These are phyloP conservation scores for Heterohyrax brucei DNA, from an alignment of 2,797 vertebrate species.

Conservation along the genomic window DNA sequence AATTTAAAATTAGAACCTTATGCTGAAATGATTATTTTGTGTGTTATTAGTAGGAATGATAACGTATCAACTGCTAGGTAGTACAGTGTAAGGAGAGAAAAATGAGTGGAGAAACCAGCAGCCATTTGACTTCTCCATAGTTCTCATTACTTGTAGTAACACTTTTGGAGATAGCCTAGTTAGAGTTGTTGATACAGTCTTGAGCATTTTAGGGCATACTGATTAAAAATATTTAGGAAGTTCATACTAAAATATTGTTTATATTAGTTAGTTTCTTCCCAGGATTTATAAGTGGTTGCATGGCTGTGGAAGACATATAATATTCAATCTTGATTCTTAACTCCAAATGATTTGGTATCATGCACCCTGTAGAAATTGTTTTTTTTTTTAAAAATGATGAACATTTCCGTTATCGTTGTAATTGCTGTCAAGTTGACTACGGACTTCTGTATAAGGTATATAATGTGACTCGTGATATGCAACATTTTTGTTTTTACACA, in stretches of 20 bases:
- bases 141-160: background rate
- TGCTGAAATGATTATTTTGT: background rate
- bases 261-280: constrained; percentile 41
- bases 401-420: background rate
- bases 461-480: background rate
- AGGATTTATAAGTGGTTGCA: constrained; percentile 36
- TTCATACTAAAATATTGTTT: background rate
- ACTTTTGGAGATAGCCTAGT: background rate
- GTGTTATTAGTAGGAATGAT: background rate
- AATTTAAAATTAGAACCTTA: constrained; percentile 4
- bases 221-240: constrained; percentile 47
- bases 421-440: too few relatives aligned
- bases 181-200: background rate
- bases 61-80: background rate
- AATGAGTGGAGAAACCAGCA: background rate
- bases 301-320: background rate
- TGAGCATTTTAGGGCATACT: background rate
- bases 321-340: constrained; percentile 51
- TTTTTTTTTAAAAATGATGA: constrained; percentile 17
- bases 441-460: too few relatives aligned
- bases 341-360: background rate
- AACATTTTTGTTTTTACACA: background rate
- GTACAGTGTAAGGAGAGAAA: background rate
- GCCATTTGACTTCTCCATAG: background rate
- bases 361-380: constrained; percentile 25